Evolutionary conservation across 2,113 vertebrate species (phyloP), one percentile per base, ranked within the genome.

Genomic region (Tupaia tana): DNA sequence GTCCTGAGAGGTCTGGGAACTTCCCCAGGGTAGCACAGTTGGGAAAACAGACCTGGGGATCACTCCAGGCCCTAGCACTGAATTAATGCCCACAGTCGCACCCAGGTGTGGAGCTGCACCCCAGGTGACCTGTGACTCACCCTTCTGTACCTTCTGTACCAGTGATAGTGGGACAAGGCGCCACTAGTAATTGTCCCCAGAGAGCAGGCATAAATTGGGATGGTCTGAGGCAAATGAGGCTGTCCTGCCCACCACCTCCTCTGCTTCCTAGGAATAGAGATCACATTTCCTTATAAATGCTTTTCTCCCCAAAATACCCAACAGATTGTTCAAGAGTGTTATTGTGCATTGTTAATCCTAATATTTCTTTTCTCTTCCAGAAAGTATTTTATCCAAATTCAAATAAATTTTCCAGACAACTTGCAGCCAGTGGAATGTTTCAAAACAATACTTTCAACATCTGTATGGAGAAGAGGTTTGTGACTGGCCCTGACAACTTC

Each of bases 401-500:
- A 0, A 97, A 93, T 18, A 92, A 89, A 0, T 99, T 99, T 69
- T 98, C 99, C 0, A 82, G 96, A 5, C 43, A 93, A 0, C 94
- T 98, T 19, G 89, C 89, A 0, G 97, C 79, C 43, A 43, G 66
- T 0, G 99, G 99, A 43, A 98, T 98, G 98, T 99, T 97, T 96
- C 97, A 29, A 64, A 96, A 98, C 43, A 93, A 96, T 0, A 93
- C 98, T 58, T 96, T 99, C n/a, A 99, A 99, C 78, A 98, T 98
- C 0, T 6, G 12, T 3, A 5, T 98, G 92, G 99, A 99, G 31
- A 99, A 97, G 74, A 98, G 98, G 85, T 0, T 70, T 0, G 98
- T 99, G 95, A 98, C 98, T 43, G 43, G 43, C 43, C 43, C 43
- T 43, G 43, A 43, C 93, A 98, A 97, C 96, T 95, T 93, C 67